Conservation (phyloP, 2,797 vertebrate species). For the Australoheros facetus region DNA sequence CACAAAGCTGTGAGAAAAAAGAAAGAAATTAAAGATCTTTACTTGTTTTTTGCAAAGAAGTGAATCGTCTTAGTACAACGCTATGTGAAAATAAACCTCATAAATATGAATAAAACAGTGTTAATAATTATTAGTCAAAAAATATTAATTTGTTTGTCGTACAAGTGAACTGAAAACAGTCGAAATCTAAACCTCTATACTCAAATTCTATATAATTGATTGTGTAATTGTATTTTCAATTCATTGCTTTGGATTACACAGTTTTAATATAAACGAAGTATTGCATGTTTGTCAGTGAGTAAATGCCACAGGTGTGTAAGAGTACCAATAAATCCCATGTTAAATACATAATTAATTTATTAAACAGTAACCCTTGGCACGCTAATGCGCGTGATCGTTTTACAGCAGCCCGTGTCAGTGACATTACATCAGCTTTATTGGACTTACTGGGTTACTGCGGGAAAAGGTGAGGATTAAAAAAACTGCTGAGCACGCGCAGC, state of each 20-base stretch:
- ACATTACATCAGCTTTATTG: background rate
- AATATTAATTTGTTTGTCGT: background rate
- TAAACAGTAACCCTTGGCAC: background rate
- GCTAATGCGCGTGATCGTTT: background rate
- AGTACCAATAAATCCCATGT: background rate
- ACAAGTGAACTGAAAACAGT: background rate
- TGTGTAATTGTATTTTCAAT: background rate
- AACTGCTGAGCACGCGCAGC: background rate
- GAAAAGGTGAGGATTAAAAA: background rate
- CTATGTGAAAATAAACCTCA: background rate
- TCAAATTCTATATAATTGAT: background rate
- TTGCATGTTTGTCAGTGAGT: background rate
- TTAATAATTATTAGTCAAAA: too few relatives aligned
- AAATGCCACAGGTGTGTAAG: background rate
- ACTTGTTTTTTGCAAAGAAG: background rate
- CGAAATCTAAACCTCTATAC: background rate
- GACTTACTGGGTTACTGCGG: background rate
- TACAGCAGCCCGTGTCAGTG: background rate
- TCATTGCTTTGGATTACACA: background rate
- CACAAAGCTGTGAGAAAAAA: background rate
- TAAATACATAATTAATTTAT: background rate
- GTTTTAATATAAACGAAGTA: background rate
- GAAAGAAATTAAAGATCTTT: background rate
- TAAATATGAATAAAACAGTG: background rate
- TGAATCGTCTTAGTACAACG: background rate